Evolutionary conservation across 2,797 vertebrate genomes (phyloP), one percentile per base, ranked within the genome.

Genomic region (Acrossocheilus wenchowensis): DNA sequence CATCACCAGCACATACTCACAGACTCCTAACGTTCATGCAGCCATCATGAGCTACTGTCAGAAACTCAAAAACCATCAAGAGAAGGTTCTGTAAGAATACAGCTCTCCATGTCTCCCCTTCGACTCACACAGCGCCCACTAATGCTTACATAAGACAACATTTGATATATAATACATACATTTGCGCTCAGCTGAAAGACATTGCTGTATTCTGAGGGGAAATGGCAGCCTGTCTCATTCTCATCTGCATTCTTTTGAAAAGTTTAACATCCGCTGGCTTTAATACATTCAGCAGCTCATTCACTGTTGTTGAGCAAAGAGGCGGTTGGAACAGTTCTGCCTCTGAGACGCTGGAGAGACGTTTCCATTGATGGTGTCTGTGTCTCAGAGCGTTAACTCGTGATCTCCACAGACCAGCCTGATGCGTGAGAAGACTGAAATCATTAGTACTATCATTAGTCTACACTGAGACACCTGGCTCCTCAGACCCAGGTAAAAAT

Each of bases 261-360:
- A 21, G 45, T 23, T 52, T 78, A 23, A n/a, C 19, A 80, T 72
- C 30, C 30, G 0, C 21, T 71, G 84, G 85, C 87, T 92, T 92
- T 92, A 93, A 93, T 93, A 86, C 91, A 93, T 94, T 91, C 91
- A 91, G 88, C 90, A 73, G 62, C 90, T 90, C 88, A 87, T 93
- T 77, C 74, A 19, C 14, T 19, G 43, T 23, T 15, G 41, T 30
- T 19, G 2, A 74, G 43, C n/a, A 74, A 17, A 50, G 14, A 62
- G 3, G 12, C 1, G 30, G 6, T 19, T 34, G 19, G 26, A 66
- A 34, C 41, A n/a, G 41, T 23, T 23, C 71, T 7, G 69, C 10
- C 41, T 48, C 43, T 9, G 23, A 73, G 71, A 45, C 23, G 2
- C 39, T 23, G 71, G 21, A 48, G 41, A 72, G 39, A 45, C 8